A percentile compares a stretch with the other conserved stretches of the same genome.
These are phyloP conservation scores for Rhopalosiphum padi DNA, from an alignment of 1,140 invertebrate species.

Conservation along the genomic window DNA sequence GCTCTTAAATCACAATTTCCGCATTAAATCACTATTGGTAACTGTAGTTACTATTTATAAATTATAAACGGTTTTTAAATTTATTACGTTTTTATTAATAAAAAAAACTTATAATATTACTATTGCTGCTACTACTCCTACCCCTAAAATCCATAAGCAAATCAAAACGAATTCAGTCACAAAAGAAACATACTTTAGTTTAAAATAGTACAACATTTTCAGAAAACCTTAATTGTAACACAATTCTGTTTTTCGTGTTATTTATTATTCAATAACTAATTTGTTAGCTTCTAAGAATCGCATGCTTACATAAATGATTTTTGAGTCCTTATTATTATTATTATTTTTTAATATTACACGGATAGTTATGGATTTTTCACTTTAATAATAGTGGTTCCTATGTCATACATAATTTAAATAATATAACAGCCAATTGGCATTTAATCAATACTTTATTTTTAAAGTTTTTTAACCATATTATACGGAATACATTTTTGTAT, in stretches of 20 bases:
- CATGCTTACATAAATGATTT: not conserved
- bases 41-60: not conserved
- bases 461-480: not conserved
- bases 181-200: not conserved
- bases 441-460: constrained; percentile 19
- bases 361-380: not conserved
- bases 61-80: not conserved
- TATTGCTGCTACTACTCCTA: not conserved
- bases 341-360: constrained; percentile 4
- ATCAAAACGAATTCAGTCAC: not conserved
- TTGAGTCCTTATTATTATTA: not conserved
- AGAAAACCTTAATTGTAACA: not conserved
- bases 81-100: not conserved
- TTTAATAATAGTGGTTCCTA: not conserved
- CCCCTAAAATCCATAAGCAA: not conserved
- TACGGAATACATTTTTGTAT: not conserved
- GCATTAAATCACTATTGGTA: not conserved
- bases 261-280: constrained; percentile 15
- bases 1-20: not conserved
- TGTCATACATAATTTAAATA: constrained; percentile 2
- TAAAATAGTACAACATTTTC: not conserved
- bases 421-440: constrained; percentile 10
- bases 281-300: not conserved
- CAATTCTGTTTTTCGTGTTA: not conserved
- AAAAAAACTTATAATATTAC: not conserved